phyloP scores from a whole-genome alignment of 2,888 invertebrate species.

The Microplitis manilae region DNA sequence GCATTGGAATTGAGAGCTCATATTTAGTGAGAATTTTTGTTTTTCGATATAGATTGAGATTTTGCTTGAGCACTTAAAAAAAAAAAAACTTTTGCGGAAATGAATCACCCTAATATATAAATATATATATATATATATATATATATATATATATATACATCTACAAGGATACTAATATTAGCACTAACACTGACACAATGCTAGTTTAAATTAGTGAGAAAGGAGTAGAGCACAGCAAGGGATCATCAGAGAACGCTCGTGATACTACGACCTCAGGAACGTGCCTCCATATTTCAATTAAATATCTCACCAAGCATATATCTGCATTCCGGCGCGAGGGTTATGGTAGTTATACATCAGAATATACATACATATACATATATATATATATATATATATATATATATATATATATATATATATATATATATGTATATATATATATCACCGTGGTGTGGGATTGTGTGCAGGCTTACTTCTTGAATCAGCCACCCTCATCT shows the following conservation, averaged over 20 bases:
- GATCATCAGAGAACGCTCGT: conserved; percentile 24
- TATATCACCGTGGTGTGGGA: neutral
- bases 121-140: too few species aligned
- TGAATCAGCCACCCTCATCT: neutral
- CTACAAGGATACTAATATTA: too few species aligned
- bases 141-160: too few species aligned
- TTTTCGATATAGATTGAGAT: too few species aligned
- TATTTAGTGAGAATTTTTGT: too few species aligned
- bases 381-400: conserved; percentile 30
- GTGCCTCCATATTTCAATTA: conserved; percentile 62
- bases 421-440: conserved; percentile 33
- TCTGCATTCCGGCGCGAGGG: conserved; percentile 51
- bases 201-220: neutral
- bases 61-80: too few species aligned
- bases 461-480: neutral
- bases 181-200: neutral
- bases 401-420: conserved; percentile 31
- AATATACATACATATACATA: conserved; percentile 25
- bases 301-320: conserved; percentile 58
- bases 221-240: conserved; percentile 1
- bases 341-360: conserved; percentile 24
- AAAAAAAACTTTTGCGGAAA: too few species aligned
- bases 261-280: conserved; percentile 50
- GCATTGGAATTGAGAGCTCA: too few species aligned
- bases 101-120: too few species aligned